Percentiles rank a stretch among this genome's conserved stretches.
Evolutionary conservation across 2,888 invertebrate genomes (phyloP).

Genomic region (Orthosia cruda): DNA sequence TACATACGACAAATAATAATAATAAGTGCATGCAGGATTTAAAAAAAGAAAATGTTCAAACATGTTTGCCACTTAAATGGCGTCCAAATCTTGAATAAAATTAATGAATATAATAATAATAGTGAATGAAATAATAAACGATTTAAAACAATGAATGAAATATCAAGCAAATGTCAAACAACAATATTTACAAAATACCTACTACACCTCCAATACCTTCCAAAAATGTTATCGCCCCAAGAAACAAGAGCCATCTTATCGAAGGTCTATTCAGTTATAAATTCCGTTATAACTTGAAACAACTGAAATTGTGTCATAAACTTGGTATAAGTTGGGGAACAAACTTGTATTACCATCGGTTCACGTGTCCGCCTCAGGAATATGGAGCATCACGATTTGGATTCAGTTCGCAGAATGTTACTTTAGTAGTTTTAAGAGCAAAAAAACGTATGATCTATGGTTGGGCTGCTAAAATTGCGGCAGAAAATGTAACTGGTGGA

Average conservation of each 20-base stretch:
- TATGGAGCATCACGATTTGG: slow-evolving; percentile 32
- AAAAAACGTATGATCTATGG: slow-evolving; percentile 27
- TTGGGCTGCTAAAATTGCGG: slow-evolving; percentile 16
- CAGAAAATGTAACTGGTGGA: neutral
- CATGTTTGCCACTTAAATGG: too few species aligned
- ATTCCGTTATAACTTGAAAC: slow-evolving; percentile 57
- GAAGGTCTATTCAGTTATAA: slow-evolving; percentile 50
- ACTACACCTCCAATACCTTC: neutral
- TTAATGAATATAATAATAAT: too few species aligned
- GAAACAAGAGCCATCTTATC: slow-evolving; percentile 5
- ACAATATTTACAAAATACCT: too few species aligned
- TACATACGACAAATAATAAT: too few species aligned
- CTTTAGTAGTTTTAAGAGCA: slow-evolving; percentile 38
- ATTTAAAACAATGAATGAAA: too few species aligned
- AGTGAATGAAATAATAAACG: too few species aligned
- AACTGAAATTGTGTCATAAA: slow-evolving; percentile 59
- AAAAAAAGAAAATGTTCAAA: too few species aligned
- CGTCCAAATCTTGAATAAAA: too few species aligned
- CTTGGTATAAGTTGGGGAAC: slow-evolving; percentile 45
- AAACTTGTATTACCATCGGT: slow-evolving; percentile 38
- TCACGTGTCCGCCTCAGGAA: slow-evolving; percentile 37
- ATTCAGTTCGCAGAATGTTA: slow-evolving; percentile 31
- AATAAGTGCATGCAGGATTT: too few species aligned
- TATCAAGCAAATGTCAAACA: too few species aligned
- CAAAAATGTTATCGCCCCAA: neutral